Evolutionary conservation across 2,113 vertebrate genomes (phyloP), one percentile per base, ranked within the genome.

Genomic region (Catharus fuscescens): DNA sequence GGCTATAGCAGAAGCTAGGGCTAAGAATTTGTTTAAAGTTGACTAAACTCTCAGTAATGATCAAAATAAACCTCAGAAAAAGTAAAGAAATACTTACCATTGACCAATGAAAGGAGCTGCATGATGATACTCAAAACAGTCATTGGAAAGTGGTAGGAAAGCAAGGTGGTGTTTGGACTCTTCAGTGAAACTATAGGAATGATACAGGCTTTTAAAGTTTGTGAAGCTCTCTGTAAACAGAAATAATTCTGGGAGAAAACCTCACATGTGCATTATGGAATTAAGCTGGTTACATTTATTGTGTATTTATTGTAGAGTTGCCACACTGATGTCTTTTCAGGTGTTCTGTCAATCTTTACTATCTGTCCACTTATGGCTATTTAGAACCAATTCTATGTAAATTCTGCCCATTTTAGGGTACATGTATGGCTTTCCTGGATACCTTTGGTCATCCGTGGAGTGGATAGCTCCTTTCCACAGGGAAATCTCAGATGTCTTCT

Each of bases 401-500:
- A 91, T 34, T 10, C 17, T 73, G 9, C 18, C 23, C 3, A 1
- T 3, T 34, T 70, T 59, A 66, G 14, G 38, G 28, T 24, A 45
- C 26, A 16, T 14, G 2, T 18, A 19, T 59, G 47, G 10, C 23
- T 92, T 59, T 73, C 34, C 76, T 76, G 48, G n/a, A 23, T 40
- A 19, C 24, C 31, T 3, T 10, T 0, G 2, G 60, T 90, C 24
- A 6, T 71, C 54, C 0, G 0, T 47, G 21, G 54, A 82, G 36
- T 2, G 0, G 14, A 25, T 34, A 79, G 24, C 9, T 45, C 40
- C 28, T 79, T 92, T 86, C 48, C 26, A 17, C 0, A 0, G 18
- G 5, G 59, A 59, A 76, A 70, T 62, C 31, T 69, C 12, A 54
- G 26, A 64, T 64, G 56, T 62, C 3, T 69, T 72, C 24, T 36